Base-by-base conservation (phyloP, 2,797 vertebrate genomes). In the Dicrostonyx torquatus region DNA sequence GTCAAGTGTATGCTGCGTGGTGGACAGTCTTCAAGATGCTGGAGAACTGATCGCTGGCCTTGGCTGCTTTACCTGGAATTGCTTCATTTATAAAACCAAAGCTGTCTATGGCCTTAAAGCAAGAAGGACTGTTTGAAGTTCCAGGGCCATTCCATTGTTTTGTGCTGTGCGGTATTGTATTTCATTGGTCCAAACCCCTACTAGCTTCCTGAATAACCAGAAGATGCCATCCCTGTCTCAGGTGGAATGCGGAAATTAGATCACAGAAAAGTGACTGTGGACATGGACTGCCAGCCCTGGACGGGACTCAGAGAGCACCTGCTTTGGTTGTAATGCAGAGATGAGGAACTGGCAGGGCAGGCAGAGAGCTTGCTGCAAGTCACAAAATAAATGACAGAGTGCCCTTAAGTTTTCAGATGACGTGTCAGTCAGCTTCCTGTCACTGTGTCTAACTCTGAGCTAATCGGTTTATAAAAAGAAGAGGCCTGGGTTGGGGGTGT, bases 191-290 rank as follows among this genome's bases (percentile, higher is more conserved):
- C 70, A 77, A 62, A 76, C 84, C n/a, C 60, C 73, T n/a, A 29
- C 24, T 43, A 34, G 31, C 73, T 55, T 91, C n/a, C 26, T 60
- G 87, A 90, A 62, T 85, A 87, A 84, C 82, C 75, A 84, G 96
- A 89, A 96, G 83, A 79, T 68, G 76, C n/a, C 29, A 13, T 58
- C 24, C 12, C 1, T 55, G 85, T 77, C 94, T 92, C 70, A 90
- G 43, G 43, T 60, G 77, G 89, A 53, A 79, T 43, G 89, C 89
- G 55, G 72, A 91, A 92, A 62, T 82, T 6, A 37, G 37, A 13
- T 76, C 48, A 45, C 50, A 55, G 93, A 72, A 82, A 95, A 92
- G 60, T 1, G 1, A 40, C 8, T 37, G 29, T 72, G 72, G 13
- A 48, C 1, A 5, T 5, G 24, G 60, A 26, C 26, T 31, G 26